Percentiles rank a stretch among this genome's conserved stretches.
Evolutionary conservation across 2,797 vertebrate species (phyloP).

Genomic region (Sphenodon punctatus): DNA sequence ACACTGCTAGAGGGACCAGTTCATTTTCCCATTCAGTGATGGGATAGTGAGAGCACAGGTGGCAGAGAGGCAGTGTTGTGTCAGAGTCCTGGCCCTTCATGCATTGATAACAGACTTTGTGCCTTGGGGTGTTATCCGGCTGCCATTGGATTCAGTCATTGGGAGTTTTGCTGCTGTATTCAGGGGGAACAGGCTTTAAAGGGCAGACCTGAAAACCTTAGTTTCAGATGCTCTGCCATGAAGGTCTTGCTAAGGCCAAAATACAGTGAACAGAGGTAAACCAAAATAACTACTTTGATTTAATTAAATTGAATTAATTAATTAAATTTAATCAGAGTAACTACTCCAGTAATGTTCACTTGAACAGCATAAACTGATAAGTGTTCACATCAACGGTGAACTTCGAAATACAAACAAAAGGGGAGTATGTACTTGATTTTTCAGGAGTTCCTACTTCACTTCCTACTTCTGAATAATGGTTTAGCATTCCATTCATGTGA

Average conservation of each 20-base stretch:
- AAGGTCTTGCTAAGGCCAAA: background rate
- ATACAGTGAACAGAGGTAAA: too few species aligned
- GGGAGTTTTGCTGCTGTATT: background rate
- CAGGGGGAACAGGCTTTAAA: background rate
- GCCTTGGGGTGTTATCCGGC: constrained; percentile 18
- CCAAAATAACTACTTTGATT: too few species aligned
- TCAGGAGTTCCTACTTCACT: too few species aligned
- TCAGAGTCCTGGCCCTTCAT: background rate
- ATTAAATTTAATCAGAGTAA: too few species aligned
- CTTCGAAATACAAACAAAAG: too few species aligned
- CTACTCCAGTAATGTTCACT: too few species aligned
- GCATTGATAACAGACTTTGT: constrained; percentile 17
- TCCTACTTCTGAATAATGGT: too few species aligned
- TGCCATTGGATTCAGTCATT: background rate
- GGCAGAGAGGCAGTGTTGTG: background rate
- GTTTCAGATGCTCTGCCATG: background rate
- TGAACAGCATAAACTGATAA: too few species aligned
- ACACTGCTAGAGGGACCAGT: background rate
- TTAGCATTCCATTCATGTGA: too few species aligned
- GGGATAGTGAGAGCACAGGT: background rate
- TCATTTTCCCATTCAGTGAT: background rate
- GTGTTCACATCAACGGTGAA: too few species aligned
- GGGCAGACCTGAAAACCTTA: constrained; percentile 21
- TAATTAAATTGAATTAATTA: too few species aligned
- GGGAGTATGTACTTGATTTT: background rate